Conservation (phyloP, 2,797 vertebrate species). For the Ctenochaetus hawaiiensis region DNA sequence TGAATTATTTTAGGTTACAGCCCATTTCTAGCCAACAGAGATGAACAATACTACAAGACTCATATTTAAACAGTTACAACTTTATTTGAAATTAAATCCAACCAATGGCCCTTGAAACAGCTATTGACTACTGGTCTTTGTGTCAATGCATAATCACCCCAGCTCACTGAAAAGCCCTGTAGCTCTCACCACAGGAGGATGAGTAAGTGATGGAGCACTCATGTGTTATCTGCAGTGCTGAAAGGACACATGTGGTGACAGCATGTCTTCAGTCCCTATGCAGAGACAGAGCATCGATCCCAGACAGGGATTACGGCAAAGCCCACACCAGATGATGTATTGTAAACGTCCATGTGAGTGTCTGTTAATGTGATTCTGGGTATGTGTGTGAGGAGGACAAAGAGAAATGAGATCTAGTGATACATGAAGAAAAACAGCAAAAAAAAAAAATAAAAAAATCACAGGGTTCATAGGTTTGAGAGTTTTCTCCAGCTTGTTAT, state of each 20-base stretch:
- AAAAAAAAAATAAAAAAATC: slow-evolving; percentile 27
- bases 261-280: slow-evolving; percentile 65
- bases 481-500: slow-evolving; percentile 66
- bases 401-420: slow-evolving; percentile 37
- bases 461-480: slow-evolving; percentile 32
- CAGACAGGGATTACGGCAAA: slow-evolving; percentile 74
- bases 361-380: slow-evolving; percentile 16
- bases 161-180: slow-evolving; percentile 55
- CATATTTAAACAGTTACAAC: slow-evolving; percentile 6
- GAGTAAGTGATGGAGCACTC: slow-evolving; percentile 62
- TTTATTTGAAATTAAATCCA: slow-evolving; percentile 49
- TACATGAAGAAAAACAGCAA: slow-evolving; percentile 25
- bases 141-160: slow-evolving; percentile 72
- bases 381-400: slow-evolving; percentile 50
- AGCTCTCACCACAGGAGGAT: slow-evolving; percentile 64
- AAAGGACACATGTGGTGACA: slow-evolving; percentile 77
- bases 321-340: slow-evolving; percentile 72
- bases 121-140: slow-evolving; percentile 70
- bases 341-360: slow-evolving; percentile 46
- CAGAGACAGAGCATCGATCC: slow-evolving; percentile 71
- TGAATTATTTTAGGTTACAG: background rate
- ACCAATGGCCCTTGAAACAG: slow-evolving; percentile 62
- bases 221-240: slow-evolving; percentile 59
- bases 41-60: background rate
- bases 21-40: background rate